Evolutionary conservation across 2,113 vertebrate genomes (phyloP), one percentile per base, ranked within the genome.

Genomic region (Myanophis thanlyinensis): DNA sequence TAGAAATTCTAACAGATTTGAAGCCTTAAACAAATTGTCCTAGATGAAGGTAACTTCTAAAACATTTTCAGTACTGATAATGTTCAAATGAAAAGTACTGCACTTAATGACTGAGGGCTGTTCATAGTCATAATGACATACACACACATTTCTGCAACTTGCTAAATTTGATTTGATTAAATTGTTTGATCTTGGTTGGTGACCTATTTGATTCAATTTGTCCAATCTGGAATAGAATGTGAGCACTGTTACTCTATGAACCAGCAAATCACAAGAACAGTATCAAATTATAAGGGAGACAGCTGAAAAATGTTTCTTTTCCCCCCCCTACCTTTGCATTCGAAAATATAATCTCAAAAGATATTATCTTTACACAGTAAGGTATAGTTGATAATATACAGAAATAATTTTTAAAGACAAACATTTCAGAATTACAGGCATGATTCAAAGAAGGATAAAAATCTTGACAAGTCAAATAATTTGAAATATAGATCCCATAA

Each of bases 11-110:
- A 90, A 18, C 20, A 44, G 1, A 93, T 91, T 0, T 1, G 0
- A 49, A 94, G 84, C 11, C 92, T 85, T 48, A 30, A 93, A 89
- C 93, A 94, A 73, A 54, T 89, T 94, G 0, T 59, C n/a, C 35
- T 22, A 52, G 46, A 13, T 95, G 93, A 27, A 73, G 40, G 23
- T 15, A 91, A 91, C 15, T 46, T 54, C 47, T 84, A 35, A 23
- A 89, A 11, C 27, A 44, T 54, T 56, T 22, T 48, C 1, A 56
- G 49, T 80, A 8, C 51, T 73, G 35, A 56, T 48, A 11, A 15
- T 54, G 35, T 47, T 80, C 18, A 54, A 90, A 30, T 12, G 49
- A 44, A 85, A 47, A n/a, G n/a, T 88, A n/a, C 6, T 85, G n/a
- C 54, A 44, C 12, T 30, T 73, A 49, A 30, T 18, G 27, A 20